Evolutionary conservation across 1,140 invertebrate species (phyloP).

Genomic region (Lasaia peninsularis): DNA sequence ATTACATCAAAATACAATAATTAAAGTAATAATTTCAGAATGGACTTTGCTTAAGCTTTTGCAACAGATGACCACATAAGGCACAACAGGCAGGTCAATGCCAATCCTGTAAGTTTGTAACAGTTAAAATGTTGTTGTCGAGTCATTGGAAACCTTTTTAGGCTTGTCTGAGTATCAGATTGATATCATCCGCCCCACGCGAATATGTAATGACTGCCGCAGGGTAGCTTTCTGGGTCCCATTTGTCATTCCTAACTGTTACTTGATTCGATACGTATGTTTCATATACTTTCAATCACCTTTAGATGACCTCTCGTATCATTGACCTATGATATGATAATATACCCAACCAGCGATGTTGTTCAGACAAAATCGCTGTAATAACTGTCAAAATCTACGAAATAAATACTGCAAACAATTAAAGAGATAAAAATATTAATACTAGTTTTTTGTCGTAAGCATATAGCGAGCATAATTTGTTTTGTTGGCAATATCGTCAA

Average conservation of each 20-base stretch:
- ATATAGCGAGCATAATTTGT: too few relatives aligned
- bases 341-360: too few relatives aligned
- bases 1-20: neutral
- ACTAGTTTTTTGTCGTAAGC: too few relatives aligned
- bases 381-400: too few relatives aligned
- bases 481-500: too few relatives aligned
- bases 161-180: slow-evolving; percentile 40
- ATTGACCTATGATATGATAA: too few relatives aligned
- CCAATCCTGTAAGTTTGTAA: slow-evolving; percentile 30
- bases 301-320: too few relatives aligned
- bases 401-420: too few relatives aligned
- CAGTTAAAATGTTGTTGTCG: slow-evolving; percentile 29
- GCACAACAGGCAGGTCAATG: slow-evolving; percentile 46
- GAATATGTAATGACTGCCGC: slow-evolving; percentile 38
- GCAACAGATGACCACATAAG: slow-evolving; percentile 45
- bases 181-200: slow-evolving; percentile 43
- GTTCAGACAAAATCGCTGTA: too few relatives aligned
- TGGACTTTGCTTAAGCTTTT: slow-evolving; percentile 36
- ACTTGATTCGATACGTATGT: too few relatives aligned
- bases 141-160: slow-evolving; percentile 47
- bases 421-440: too few relatives aligned
- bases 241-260: slow-evolving; percentile 23
- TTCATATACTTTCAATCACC: too few relatives aligned
- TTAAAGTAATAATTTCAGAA: neutral
- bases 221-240: slow-evolving; percentile 45